These are phyloP conservation scores for Brachionus rotundiformis DNA, from an alignment of 1,140 invertebrate genomes.

Conservation along the genomic window DNA sequence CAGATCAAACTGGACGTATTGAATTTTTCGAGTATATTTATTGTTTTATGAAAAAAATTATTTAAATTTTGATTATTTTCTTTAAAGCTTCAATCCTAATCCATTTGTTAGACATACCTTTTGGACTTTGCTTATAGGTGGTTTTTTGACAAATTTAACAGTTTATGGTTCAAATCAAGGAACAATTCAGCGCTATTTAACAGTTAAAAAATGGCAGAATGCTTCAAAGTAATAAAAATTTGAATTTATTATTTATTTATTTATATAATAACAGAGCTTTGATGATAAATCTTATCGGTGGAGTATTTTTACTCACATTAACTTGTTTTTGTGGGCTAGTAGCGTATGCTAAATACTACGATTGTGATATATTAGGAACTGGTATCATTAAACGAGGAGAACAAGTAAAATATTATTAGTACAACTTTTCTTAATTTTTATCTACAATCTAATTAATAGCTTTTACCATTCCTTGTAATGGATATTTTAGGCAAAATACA, in stretches of 20 bases:
- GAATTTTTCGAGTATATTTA: constrained; percentile 49
- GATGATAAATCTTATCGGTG: constrained; percentile 84
- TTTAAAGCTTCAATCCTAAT: constrained; percentile 70
- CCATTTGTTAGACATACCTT: constrained; percentile 78
- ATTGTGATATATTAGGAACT: constrained; percentile 53
- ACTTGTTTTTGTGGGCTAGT: constrained; percentile 51
- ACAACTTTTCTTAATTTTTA: no score
- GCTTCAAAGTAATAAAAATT: constrained; percentile 39
- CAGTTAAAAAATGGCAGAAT: constrained; percentile 65
- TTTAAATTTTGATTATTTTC: neutral
- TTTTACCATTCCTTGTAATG: constrained; percentile 81
- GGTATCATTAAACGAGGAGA: constrained; percentile 47
- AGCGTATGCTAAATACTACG: constrained; percentile 52
- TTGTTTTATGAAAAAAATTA: neutral
- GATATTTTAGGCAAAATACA: constrained; percentile 73
- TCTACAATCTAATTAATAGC: no score
- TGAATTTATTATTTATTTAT: constrained; percentile 53
- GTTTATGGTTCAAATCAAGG: constrained; percentile 90
- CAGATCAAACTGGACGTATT: neutral
- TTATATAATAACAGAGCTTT: constrained; percentile 70
- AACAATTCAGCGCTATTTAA: constrained; percentile 86
- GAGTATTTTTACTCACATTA: constrained; percentile 65
- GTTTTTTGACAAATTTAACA: constrained; percentile 85
- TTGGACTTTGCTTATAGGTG: constrained; percentile 84
- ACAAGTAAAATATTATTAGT: constrained; percentile 64